Base-by-base conservation (phyloP, 2,888 invertebrate genomes). In the Thecophora atra region DNA sequence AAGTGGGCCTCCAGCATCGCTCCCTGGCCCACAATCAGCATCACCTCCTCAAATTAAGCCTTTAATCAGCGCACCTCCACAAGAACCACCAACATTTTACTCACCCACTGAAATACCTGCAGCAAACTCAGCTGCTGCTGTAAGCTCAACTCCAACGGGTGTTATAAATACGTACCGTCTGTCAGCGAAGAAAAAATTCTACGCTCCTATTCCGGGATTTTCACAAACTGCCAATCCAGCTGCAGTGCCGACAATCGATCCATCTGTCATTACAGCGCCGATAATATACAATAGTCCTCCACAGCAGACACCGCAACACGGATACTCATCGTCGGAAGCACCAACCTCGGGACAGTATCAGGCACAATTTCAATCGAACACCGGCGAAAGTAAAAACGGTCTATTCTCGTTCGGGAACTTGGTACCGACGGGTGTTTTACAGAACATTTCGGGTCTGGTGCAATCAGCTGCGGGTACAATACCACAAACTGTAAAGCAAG, bases 151-250 rank as follows among this genome's bases (percentile, higher is more conserved):
- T 5, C 69, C 73, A 21, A 66, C 75, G 19, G 44, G 71, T 37
- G 78, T 75, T 13, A 82, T 81, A 51, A 86, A 91, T 77, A 89
- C 88, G 54, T 94, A 91, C 84, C 88, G 94, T 47, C 89, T 94
- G 71, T 88, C 91, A 0, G 90, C 91, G 5, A 90, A 90, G 78
- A 91, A 92, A 82, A 91, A 93, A 80, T 87, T 89, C 5, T 94
- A 95, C 84, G 94, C 94, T 0, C 93, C 91, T 79, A 91, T 93
- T 79, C 94, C 94, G 0, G 94, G 94, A 0, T 82, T 94, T 5
- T 82, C 82, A 0, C 81, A 83, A 47, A 79, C 76, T 17, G 21
- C 58, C 7, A 24, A 52, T 4, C 71, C 62, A 26, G 52, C 63
- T n/a, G 64, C 37, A 28, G 26, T 75, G 67, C 24, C 74, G 26